Base-by-base conservation (phyloP, 1,140 invertebrate genomes). In the Drosophila cardini region DNA sequence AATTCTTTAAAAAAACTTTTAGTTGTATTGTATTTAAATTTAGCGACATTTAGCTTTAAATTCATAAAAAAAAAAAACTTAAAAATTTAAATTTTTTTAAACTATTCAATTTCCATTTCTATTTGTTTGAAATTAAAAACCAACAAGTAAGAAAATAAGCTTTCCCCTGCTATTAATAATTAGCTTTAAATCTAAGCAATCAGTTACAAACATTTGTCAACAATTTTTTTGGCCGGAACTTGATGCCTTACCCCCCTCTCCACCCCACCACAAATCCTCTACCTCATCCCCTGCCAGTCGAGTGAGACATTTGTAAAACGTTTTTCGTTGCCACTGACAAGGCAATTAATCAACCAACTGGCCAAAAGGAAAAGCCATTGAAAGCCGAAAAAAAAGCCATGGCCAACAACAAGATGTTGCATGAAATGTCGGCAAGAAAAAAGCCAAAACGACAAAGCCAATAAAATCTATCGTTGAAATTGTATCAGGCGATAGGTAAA, bases 271-370 rank as follows among this genome's bases (percentile, higher is more conserved):
- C 50, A 15, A 11, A 53, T 50, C 48, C 50, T 8, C 1, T n/a
- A n/a, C n/a, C n/a, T 0, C 1, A 15, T 16, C 13, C 13, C 10
- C 15, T 9, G 13, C 15, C 1, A 18, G 16, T 18, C 38, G 34
- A n/a, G 7, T 40, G 9, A 42, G n/a, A 40, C 61, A 83, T 74
- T 62, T 78, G 62, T 68, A 55, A 61, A 79, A 50, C 69, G 55
- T 61, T 83, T 78, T 70, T 62, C 79, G 55, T 70, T 46, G 70
- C 62, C 69, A 26, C 73, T 86, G 57, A 71, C 53, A 68, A 55
- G 69, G 69, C 68, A 76, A 86, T 86, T 85, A 86, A 86, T 85
- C 82, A 85, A 86, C 71, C 82, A 75, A 78, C 78, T 81, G 70
- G 62, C 77, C 63, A 78, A 48, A 26, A 58, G 57, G 36, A 78